Evolutionary conservation across 2,888 invertebrate species (phyloP).

Genomic region (Ceramica pisi): DNA sequence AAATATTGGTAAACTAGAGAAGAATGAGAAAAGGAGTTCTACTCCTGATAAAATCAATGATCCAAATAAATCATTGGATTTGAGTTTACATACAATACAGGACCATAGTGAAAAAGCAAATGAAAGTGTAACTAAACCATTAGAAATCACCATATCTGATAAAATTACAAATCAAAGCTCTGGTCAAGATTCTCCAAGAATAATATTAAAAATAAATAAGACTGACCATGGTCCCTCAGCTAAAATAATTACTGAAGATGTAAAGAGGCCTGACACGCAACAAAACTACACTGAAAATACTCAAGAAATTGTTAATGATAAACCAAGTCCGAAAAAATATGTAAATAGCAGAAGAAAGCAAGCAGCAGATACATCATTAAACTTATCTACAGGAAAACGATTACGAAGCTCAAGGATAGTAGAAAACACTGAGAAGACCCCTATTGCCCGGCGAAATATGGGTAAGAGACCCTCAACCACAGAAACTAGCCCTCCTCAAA

Average conservation of each 20-base stretch:
- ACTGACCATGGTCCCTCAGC: conserved; percentile 89
- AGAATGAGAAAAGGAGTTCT: conserved; percentile 62
- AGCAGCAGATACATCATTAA: conserved; percentile 72
- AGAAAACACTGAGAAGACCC: conserved; percentile 80
- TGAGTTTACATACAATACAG: conserved; percentile 70
- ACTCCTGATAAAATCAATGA: conserved; percentile 70
- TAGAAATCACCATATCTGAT: conserved; percentile 87
- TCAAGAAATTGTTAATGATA: conserved; percentile 78
- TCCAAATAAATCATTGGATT: conserved; percentile 63
- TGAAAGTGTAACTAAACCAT: conserved; percentile 84
- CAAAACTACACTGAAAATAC: conserved; percentile 76
- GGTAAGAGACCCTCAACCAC: conserved; percentile 79
- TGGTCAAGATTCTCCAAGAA: conserved; percentile 90
- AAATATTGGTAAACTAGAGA: conserved; percentile 65
- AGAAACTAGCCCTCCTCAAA: conserved; percentile 76
- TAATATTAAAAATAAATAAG: conserved; percentile 93
- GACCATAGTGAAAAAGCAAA: conserved; percentile 75
- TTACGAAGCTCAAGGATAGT: conserved; percentile 86
- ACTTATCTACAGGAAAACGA: conserved; percentile 82
- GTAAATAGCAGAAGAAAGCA: conserved; percentile 82
- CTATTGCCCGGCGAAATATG: conserved; percentile 73
- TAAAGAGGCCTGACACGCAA: conserved; percentile 75
- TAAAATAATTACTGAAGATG: conserved; percentile 88
- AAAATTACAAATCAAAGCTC: conserved; percentile 82
- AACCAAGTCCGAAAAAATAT: conserved; percentile 76